Conservation (phyloP, 2,888 invertebrate genomes). For the Chrysina gloriosa region DNA sequence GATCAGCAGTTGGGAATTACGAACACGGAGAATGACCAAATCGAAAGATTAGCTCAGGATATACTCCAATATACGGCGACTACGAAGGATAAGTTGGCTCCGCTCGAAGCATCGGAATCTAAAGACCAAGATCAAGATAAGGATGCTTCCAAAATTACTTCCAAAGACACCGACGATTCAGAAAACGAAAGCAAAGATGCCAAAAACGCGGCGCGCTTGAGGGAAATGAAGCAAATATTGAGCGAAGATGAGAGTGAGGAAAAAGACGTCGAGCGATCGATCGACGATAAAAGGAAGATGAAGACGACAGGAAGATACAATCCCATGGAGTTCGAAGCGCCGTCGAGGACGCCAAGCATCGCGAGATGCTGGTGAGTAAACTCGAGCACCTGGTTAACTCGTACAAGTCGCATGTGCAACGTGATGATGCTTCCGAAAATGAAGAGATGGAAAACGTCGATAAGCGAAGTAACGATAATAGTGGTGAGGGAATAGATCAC, state of each 20-base stretch:
- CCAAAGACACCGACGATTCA: neutral
- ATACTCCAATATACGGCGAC: neutral
- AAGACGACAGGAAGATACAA: neutral
- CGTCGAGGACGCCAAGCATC: conserved; percentile 16
- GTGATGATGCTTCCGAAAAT: neutral
- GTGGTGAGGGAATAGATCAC: too few species aligned
- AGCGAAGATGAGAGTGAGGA: neutral
- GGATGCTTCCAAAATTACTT: neutral
- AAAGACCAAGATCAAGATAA: neutral
- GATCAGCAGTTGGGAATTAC: neutral
- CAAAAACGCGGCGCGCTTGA: neutral
- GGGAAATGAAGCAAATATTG: neutral
- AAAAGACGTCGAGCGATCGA: neutral
- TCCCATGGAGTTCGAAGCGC: neutral
- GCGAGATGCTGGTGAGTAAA: conserved; percentile 25
- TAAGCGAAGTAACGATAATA: conserved; percentile 4
- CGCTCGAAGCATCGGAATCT: neutral
- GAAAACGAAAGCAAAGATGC: neutral
- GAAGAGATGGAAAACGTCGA: neutral
- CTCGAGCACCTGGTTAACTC: conserved; percentile 19
- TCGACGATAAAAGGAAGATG: conserved; percentile 13
- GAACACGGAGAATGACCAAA: neutral
- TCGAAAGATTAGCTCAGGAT: neutral
- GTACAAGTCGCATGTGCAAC: conserved; percentile 12
- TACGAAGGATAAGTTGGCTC: neutral